These are phyloP conservation scores for Diaperis boleti DNA, from an alignment of 2,888 invertebrate species.

Conservation along the genomic window DNA sequence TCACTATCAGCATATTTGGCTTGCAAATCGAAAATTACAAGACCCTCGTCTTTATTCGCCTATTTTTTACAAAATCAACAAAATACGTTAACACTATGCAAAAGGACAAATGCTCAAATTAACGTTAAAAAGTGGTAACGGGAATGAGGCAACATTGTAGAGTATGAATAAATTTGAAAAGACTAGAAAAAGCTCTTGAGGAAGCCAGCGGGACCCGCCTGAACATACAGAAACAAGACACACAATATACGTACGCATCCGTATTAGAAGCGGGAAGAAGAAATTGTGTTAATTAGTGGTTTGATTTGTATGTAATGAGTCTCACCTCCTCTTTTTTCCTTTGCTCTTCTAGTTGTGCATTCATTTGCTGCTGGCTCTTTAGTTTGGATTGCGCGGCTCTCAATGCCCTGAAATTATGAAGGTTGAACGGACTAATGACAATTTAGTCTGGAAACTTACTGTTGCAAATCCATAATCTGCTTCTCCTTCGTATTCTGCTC, in stretches of 20 bases:
- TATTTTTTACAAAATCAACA: slow-evolving; percentile 44
- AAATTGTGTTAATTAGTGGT: slow-evolving; percentile 39
- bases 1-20: slow-evolving; percentile 46
- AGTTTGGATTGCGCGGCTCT: slow-evolving; percentile 92
- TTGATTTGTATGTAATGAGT: slow-evolving; percentile 44
- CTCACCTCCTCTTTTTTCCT: slow-evolving; percentile 73
- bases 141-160: slow-evolving; percentile 64
- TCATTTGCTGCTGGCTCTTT: slow-evolving; percentile 85
- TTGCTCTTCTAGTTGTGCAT: slow-evolving; percentile 76
- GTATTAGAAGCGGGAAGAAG: slow-evolving; percentile 53
- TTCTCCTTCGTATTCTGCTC: slow-evolving; percentile 94
- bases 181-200: slow-evolving; percentile 94
- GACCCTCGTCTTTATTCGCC: slow-evolving; percentile 41
- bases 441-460: too few species aligned
- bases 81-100: slow-evolving; percentile 40
- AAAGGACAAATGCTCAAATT: slow-evolving; percentile 44
- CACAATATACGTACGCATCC: slow-evolving; percentile 54
- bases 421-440: too few species aligned
- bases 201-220: slow-evolving; percentile 95
- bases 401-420: slow-evolving; percentile 81
- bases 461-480: slow-evolving; percentile 91
- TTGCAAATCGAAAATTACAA: slow-evolving; percentile 46
- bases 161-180: slow-evolving; percentile 48
- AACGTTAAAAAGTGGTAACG: slow-evolving; percentile 49
- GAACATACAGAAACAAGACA: slow-evolving; percentile 8